Percentiles rank a stretch among this genome's conserved stretches.
Conservation (phyloP, 2,888 invertebrate genomes). For the Xestobium rufovillosum region DNA sequence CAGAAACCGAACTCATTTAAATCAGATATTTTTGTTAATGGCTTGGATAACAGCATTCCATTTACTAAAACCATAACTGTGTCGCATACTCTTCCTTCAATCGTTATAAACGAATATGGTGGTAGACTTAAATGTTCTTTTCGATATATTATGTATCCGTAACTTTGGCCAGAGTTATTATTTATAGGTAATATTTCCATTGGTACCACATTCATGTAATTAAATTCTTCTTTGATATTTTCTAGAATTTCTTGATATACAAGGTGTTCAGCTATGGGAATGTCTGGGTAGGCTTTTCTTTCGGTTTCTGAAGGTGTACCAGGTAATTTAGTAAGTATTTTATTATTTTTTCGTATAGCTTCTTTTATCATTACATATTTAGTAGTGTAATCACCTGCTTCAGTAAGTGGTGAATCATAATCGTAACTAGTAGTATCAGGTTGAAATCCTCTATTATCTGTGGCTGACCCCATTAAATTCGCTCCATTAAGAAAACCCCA, state of each 20-base stretch:
- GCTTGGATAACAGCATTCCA: constrained; percentile 36
- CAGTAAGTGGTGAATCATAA: constrained; percentile 83
- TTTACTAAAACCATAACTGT: constrained; percentile 46
- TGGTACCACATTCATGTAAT: constrained; percentile 22
- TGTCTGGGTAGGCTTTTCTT: constrained; percentile 79
- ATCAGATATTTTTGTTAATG: constrained; percentile 29
- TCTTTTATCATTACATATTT: constrained; percentile 51
- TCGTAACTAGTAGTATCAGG: constrained; percentile 41
- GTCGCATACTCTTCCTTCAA: constrained; percentile 42
- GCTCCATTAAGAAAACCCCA: constrained; percentile 57
- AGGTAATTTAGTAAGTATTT: constrained; percentile 34
- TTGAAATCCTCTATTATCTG: constrained; percentile 23
- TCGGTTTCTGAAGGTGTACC: constrained; percentile 61
- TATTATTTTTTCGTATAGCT: constrained; percentile 38
- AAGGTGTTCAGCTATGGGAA: constrained; percentile 42
- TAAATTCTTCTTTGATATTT: constrained; percentile 16
- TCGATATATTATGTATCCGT: constrained; percentile 49
- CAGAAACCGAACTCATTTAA: constrained; percentile 42
- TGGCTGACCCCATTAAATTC: constrained; percentile 19
- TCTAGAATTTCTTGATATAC: constrained; percentile 18
- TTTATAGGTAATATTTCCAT: constrained; percentile 40
- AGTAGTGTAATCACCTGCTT: constrained; percentile 80
- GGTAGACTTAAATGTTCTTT: constrained; percentile 32
- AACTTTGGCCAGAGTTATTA: constrained; percentile 46
- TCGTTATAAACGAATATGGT: constrained; percentile 30